A percentile compares a stretch with the other conserved stretches of the same genome.
Evolutionary conservation across 2,113 vertebrate genomes (phyloP).

Genomic region (Malurus cyaneus): DNA sequence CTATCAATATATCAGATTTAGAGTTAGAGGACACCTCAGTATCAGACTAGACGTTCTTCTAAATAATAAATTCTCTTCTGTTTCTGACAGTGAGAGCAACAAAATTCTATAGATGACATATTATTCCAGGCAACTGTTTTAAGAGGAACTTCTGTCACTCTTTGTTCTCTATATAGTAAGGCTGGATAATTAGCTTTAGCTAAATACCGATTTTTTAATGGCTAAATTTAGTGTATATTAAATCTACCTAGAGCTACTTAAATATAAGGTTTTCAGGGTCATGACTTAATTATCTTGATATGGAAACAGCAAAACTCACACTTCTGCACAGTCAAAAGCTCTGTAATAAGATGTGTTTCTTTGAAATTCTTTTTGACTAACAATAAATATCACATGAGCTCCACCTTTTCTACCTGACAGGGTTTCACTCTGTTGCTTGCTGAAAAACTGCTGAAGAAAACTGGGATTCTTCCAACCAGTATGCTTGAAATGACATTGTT

Average conservation of each 20-base stretch:
- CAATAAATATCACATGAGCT: background rate
- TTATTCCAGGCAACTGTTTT: background rate
- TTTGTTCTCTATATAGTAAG: background rate
- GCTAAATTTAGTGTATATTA: background rate
- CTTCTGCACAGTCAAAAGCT: background rate
- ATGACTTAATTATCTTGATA: background rate
- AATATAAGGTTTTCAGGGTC: background rate
- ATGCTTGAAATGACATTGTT: background rate
- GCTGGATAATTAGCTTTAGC: background rate
- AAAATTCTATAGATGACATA: background rate
- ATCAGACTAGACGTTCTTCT: background rate
- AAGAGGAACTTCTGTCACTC: background rate
- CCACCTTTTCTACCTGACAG: background rate
- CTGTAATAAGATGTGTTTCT: background rate
- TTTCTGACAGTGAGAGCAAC: background rate
- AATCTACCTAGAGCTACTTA: background rate
- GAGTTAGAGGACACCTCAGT: background rate
- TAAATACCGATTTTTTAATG: background rate
- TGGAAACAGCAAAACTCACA: background rate
- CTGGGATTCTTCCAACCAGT: background rate
- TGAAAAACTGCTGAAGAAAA: background rate
- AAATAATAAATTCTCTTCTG: background rate
- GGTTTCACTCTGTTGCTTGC: background rate
- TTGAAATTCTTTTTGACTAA: background rate
- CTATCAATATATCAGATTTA: background rate